A percentile compares a stretch with the other conserved stretches of the same genome.
Evolutionary conservation across 2,797 vertebrate species (phyloP).

Genomic region (Neosilurus mollespiculum): DNA sequence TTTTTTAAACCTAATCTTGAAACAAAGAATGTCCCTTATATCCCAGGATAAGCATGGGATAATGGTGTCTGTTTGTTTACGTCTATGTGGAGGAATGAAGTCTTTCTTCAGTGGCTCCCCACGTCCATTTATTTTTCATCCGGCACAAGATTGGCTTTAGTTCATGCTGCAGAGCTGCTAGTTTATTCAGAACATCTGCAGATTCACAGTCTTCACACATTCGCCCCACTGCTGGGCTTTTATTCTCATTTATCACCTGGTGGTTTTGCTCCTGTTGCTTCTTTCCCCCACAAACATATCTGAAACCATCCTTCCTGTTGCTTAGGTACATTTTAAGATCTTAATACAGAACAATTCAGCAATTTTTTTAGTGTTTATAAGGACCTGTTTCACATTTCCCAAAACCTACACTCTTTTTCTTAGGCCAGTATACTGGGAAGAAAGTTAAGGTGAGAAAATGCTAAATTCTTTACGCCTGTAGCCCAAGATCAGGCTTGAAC

Average conservation of each 20-base stretch:
- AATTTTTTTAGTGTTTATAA: neutral
- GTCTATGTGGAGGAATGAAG: slow-evolving; percentile 45
- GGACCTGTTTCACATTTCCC: neutral
- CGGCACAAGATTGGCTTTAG: slow-evolving; percentile 63
- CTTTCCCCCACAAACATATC: slow-evolving; percentile 22
- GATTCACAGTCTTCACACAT: slow-evolving; percentile 52
- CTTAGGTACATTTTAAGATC: slow-evolving; percentile 30
- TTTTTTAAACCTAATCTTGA: slow-evolving; percentile 51
- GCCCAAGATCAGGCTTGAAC: slow-evolving; percentile 9
- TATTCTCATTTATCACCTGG: slow-evolving; percentile 52
- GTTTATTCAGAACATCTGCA: slow-evolving; percentile 69
- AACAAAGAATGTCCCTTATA: slow-evolving; percentile 55
- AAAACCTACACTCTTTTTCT: neutral
- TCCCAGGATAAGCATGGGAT: slow-evolving; percentile 49
- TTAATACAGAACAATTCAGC: neutral
- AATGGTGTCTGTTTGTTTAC: slow-evolving; percentile 62
- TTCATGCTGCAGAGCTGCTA: slow-evolving; percentile 59
- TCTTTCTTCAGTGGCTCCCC: slow-evolving; percentile 46
- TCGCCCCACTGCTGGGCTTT: slow-evolving; percentile 39
- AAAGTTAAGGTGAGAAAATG: neutral
- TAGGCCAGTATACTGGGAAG: neutral
- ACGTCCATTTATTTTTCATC: slow-evolving; percentile 71
- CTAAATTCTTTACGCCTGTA: neutral
- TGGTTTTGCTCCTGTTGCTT: slow-evolving; percentile 1
- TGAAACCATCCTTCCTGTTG: slow-evolving; percentile 17